A percentile compares a stretch with the other conserved stretches of the same genome.
Evolutionary conservation across 2,888 invertebrate species (phyloP).

Genomic region (Oligia latruncula): DNA sequence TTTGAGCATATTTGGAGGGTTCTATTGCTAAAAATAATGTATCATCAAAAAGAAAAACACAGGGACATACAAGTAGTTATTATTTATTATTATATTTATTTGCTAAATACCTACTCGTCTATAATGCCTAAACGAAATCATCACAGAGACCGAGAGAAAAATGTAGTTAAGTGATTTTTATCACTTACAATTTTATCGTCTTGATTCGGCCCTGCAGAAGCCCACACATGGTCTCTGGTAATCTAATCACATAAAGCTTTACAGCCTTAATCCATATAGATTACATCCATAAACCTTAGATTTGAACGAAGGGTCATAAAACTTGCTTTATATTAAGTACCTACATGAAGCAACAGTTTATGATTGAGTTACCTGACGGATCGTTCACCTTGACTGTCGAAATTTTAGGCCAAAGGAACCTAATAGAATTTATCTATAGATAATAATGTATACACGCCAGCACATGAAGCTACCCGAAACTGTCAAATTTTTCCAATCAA

Average conservation of each 20-base stretch:
- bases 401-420: constrained; percentile 12
- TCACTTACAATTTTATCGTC: background rate
- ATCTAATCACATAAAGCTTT: constrained; percentile 29
- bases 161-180: too few species aligned
- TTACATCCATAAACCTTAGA: constrained; percentile 31
- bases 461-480: too few species aligned
- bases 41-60: too few species aligned
- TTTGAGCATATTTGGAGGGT: too few species aligned
- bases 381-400: constrained; percentile 27
- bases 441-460: background rate
- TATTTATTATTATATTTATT: too few species aligned
- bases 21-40: too few species aligned
- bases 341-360: constrained; percentile 15
- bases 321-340: constrained; percentile 1
- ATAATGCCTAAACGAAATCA: background rate
- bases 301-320: constrained; percentile 26
- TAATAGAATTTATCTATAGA: background rate
- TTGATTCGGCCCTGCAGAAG: background rate
- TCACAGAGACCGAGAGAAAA: background rate
- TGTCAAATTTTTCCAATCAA: too few species aligned
- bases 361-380: background rate
- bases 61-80: too few species aligned
- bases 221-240: background rate
- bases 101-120: too few species aligned
- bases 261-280: constrained; percentile 23